phyloP scores from a whole-genome alignment of 2,113 vertebrate genomes.

The Burhinus bistriatus region DNA sequence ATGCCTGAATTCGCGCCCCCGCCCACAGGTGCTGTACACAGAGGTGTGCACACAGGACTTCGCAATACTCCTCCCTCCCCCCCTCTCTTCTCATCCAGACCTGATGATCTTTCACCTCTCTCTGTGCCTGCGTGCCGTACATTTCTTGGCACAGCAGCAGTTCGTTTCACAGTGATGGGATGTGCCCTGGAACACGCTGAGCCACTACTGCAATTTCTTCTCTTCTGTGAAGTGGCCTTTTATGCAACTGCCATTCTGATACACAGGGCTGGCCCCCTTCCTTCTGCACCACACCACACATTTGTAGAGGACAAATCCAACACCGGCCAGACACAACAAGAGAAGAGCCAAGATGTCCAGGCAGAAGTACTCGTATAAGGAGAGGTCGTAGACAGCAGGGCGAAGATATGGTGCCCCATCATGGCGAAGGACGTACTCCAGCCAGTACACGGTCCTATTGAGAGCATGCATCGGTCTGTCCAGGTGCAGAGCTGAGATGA shows the following conservation, averaged over 20 bases:
- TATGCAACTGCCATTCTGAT: conserved; percentile 36
- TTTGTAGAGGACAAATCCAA: not conserved
- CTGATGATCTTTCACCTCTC: not conserved
- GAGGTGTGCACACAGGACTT: conserved; percentile 7
- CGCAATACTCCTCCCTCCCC: conserved; percentile 2
- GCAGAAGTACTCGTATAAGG: conserved; percentile 60
- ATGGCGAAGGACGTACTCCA: conserved; percentile 66
- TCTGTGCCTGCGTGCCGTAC: not conserved
- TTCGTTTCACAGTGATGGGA: conserved; percentile 12
- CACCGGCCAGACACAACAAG: not conserved
- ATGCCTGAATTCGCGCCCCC: not conserved
- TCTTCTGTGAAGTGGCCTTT: conserved; percentile 47
- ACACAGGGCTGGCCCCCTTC: not conserved
- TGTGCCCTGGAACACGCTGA: not conserved
- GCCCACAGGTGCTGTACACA: conserved; percentile 27
- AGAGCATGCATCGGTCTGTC: conserved; percentile 62
- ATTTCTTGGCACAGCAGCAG: conserved; percentile 31
- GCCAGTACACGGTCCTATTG: conserved; percentile 69
- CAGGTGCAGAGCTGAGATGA: conserved; percentile 55
- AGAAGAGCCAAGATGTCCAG: conserved; percentile 62
- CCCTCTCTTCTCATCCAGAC: not conserved
- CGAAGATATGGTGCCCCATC: conserved; percentile 48
- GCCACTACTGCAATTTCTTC: conserved; percentile 54
- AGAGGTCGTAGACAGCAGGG: conserved; percentile 55
- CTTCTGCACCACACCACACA: conserved; percentile 34